phyloP scores from a whole-genome alignment of 2,797 vertebrate species.

The Rhinichthys osculus region DNA sequence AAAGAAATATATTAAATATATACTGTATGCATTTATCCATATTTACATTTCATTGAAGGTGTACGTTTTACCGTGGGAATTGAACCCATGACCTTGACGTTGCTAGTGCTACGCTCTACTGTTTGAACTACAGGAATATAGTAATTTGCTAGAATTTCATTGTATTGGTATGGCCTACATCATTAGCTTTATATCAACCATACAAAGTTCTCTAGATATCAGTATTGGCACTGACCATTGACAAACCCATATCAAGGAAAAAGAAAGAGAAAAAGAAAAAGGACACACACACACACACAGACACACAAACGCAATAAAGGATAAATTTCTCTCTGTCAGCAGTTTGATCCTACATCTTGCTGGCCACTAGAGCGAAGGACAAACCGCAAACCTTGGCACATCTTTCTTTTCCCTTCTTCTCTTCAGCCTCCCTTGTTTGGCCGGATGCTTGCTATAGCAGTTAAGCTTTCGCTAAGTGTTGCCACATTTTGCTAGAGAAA shows the following conservation, averaged over 20 bases:
- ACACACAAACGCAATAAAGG: not conserved
- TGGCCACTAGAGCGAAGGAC: constrained; percentile 29
- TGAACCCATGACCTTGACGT: not conserved
- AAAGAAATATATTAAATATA: not conserved
- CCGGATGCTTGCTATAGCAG: constrained; percentile 25
- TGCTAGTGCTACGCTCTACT: not conserved
- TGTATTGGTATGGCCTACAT: not conserved
- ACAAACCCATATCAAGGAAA: not conserved
- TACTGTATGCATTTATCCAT: not conserved
- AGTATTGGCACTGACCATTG: not conserved
- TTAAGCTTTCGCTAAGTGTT: not conserved
- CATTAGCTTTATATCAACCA: not conserved
- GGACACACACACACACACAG: not conserved
- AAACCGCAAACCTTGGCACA: not conserved
- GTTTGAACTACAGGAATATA: not conserved
- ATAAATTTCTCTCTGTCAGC: constrained; percentile 18
- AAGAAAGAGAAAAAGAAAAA: not conserved
- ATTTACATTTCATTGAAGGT: not conserved
- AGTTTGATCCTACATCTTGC: constrained; percentile 26
- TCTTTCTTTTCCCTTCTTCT: constrained; percentile 11
- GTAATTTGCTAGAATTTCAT: not conserved
- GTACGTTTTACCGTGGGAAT: not conserved
- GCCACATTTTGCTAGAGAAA: not conserved
- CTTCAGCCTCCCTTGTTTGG: not conserved
- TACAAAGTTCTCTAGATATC: not conserved